Evolutionary conservation across 92 coral and sea anemone genomes (phyloP).

Genomic region (Actinostola sp.): DNA sequence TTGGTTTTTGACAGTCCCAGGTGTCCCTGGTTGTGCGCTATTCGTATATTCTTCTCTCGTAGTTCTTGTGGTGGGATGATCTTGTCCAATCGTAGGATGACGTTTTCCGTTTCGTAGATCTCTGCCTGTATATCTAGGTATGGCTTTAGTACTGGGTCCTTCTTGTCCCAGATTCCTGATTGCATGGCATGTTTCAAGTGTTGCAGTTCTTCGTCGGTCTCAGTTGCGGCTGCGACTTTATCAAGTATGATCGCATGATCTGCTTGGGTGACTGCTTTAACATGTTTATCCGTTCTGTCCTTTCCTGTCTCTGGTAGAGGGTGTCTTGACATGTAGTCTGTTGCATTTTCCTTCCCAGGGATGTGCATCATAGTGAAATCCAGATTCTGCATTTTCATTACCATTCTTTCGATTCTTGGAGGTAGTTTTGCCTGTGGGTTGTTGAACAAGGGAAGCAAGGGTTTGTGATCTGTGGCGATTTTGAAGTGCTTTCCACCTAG

Average conservation of each 20-base stretch:
- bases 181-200: constrained; percentile 35
- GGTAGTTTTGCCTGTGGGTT: constrained; percentile 73
- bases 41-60: constrained; percentile 33
- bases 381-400: constrained; percentile 72
- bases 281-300: constrained; percentile 30
- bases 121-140: constrained; percentile 57
- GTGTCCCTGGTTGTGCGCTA: constrained; percentile 66
- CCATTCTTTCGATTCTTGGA: constrained; percentile 60
- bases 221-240: constrained; percentile 43
- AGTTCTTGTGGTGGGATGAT: constrained; percentile 60
- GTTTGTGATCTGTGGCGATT: no score
- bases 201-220: constrained; percentile 36
- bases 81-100: constrained; percentile 51
- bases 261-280: constrained; percentile 45
- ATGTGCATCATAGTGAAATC: constrained; percentile 56
- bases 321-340: constrained; percentile 61
- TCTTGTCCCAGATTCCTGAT: constrained; percentile 46
- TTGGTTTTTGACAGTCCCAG: constrained; percentile 60
- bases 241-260: constrained; percentile 63
- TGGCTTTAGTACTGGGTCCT: no score
- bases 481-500: no score
- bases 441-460: constrained; percentile 63
- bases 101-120: constrained; percentile 42
- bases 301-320: constrained; percentile 53
- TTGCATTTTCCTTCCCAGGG: no score